Percentiles rank a stretch among this genome's conserved stretches.
Evolutionary conservation across 2,888 invertebrate genomes (phyloP).

Genomic region (Drosophila aldrichi): DNA sequence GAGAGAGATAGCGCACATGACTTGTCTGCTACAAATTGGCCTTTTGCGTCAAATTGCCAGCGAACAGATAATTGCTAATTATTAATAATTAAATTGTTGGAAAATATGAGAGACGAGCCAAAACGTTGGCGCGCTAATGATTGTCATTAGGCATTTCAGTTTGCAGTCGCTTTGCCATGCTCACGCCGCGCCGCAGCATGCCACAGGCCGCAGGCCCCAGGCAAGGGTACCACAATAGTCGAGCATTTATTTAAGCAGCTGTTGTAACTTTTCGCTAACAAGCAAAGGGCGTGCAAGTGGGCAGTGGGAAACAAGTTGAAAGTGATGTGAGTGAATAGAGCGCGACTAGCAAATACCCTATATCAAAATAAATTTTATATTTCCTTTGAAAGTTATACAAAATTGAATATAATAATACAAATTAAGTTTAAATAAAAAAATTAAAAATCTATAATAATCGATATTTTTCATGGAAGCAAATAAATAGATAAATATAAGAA

Average conservation of each 20-base stretch:
- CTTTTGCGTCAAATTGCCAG: slow-evolving; percentile 55
- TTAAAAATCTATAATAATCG: no score
- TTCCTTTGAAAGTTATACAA: no score
- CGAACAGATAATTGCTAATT: slow-evolving; percentile 68
- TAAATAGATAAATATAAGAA: no score
- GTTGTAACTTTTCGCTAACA: slow-evolving; percentile 55
- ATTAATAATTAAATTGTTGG: slow-evolving; percentile 73
- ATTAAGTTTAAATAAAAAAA: no score
- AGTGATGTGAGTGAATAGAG: background rate
- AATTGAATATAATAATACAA: no score
- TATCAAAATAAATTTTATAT: no score
- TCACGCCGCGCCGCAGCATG: slow-evolving; percentile 1
- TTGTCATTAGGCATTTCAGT: slow-evolving; percentile 55
- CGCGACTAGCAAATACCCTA: slow-evolving; percentile 12
- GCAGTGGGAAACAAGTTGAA: background rate
- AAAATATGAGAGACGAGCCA: slow-evolving; percentile 55
- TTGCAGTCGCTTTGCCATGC: slow-evolving; percentile 6
- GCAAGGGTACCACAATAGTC: slow-evolving; percentile 45
- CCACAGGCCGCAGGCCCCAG: slow-evolving; percentile 17
- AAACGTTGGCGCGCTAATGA: slow-evolving; percentile 56
- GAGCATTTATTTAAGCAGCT: slow-evolving; percentile 65
- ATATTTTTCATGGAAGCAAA: no score
- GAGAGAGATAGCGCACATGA: background rate
- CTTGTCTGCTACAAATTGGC: slow-evolving; percentile 19
- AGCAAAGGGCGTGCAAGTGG: slow-evolving; percentile 36